A percentile compares a stretch with the other conserved stretches of the same genome.
Evolutionary conservation across 2,888 invertebrate genomes (phyloP).

Genomic region (Isoperla grammatica): DNA sequence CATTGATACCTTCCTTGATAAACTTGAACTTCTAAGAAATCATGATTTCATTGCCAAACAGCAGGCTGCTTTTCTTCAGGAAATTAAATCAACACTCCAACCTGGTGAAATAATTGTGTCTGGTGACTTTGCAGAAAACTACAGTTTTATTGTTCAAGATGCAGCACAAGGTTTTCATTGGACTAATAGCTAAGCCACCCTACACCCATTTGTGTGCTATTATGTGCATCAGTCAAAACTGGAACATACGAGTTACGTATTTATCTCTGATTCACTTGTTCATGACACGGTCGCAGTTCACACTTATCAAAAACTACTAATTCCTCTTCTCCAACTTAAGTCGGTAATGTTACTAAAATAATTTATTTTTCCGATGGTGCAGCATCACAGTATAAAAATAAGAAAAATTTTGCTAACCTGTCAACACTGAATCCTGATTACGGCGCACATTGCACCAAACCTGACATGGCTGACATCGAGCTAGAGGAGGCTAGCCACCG

Average conservation of each 20-base stretch:
- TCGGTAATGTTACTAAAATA: constrained; percentile 15
- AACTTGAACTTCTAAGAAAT: not conserved
- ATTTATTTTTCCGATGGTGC: constrained; percentile 12
- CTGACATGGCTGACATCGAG: not conserved
- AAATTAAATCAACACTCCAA: not conserved
- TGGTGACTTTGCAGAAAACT: constrained; percentile 20
- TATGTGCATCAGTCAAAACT: constrained; percentile 18
- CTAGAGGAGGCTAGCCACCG: not conserved
- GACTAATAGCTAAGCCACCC: constrained; percentile 15
- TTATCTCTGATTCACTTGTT: constrained; percentile 29
- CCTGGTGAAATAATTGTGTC: constrained; percentile 2
- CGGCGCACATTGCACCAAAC: not conserved
- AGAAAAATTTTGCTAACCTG: not conserved
- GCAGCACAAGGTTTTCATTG: constrained; percentile 20
- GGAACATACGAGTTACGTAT: constrained; percentile 23
- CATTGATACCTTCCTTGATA: not conserved
- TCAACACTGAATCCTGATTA: not conserved
- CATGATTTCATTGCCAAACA: constrained; percentile 9
- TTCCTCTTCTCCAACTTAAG: constrained; percentile 24
- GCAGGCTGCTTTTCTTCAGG: not conserved
- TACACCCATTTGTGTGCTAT: constrained; percentile 25
- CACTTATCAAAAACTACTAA: constrained; percentile 24
- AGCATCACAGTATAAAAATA: constrained; percentile 3
- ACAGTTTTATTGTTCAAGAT: constrained; percentile 17
- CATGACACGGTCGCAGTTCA: constrained; percentile 20